A percentile compares a stretch with the other conserved stretches of the same genome.
These are phyloP conservation scores for Hydrotaea cyrtoneurina DNA, from an alignment of 2,888 invertebrate genomes.

Conservation along the genomic window DNA sequence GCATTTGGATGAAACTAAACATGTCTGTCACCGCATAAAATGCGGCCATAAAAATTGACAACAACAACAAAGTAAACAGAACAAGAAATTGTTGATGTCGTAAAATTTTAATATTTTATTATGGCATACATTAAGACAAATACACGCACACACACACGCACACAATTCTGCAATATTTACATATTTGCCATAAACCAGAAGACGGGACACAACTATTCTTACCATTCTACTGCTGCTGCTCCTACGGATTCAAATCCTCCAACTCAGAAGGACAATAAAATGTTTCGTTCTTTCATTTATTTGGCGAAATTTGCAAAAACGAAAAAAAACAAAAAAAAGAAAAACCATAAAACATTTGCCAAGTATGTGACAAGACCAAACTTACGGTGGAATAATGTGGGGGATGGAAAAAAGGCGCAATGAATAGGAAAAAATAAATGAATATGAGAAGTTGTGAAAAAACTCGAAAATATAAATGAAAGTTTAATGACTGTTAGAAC, in stretches of 20 bases:
- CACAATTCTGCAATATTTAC: neutral
- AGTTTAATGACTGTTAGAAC: neutral
- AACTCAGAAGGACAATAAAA: neutral
- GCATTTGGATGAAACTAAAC: neutral
- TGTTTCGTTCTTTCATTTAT: neutral
- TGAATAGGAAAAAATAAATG: neutral
- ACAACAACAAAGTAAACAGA: too few species aligned
- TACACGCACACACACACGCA: too few species aligned
- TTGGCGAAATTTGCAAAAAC: neutral
- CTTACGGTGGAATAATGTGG: neutral
- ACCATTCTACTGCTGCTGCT: neutral
- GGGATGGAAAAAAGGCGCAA: neutral
- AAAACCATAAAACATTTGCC: conserved; percentile 43
- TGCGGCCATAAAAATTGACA: neutral
- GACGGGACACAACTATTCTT: neutral
- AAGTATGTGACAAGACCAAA: conserved; percentile 42
- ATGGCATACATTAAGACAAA: neutral
- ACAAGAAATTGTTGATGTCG: neutral
- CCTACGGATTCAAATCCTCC: neutral
- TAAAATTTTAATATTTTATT: neutral
- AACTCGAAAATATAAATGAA: neutral
- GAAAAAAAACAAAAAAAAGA: neutral
- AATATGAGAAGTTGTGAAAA: neutral
- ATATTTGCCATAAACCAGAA: neutral
- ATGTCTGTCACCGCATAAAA: neutral